A percentile compares a stretch with the other conserved stretches of the same genome.
Evolutionary conservation across 2,888 invertebrate genomes (phyloP).

Genomic region (Hecatera dysodea): DNA sequence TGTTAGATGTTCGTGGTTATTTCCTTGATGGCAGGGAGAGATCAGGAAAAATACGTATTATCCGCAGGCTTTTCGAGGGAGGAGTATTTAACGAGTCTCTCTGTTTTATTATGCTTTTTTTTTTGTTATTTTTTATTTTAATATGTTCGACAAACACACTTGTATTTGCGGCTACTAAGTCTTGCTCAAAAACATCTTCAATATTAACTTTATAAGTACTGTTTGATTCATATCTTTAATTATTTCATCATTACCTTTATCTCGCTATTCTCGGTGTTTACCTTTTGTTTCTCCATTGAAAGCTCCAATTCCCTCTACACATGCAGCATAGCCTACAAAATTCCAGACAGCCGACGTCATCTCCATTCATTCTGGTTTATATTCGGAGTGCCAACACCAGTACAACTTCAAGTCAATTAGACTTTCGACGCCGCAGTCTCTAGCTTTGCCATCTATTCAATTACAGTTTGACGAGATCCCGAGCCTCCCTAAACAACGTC

Average conservation of each 20-base stretch:
- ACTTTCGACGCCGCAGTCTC: conserved; percentile 12
- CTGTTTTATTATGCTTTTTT: conserved; percentile 17
- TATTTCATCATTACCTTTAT: neutral
- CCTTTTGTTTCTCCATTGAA: neutral
- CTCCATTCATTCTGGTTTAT: neutral
- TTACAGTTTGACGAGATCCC: conserved; percentile 18
- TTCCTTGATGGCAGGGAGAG: conserved; percentile 32
- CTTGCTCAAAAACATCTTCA: neutral
- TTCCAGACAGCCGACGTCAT: conserved; percentile 21
- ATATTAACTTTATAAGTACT: neutral
- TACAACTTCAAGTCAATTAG: conserved; percentile 47
- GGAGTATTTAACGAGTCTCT: conserved; percentile 22
- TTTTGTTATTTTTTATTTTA: conserved; percentile 14
- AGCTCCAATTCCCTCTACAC: neutral
- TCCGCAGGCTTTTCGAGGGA: conserved; percentile 13
- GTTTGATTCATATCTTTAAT: neutral
- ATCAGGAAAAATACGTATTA: conserved; percentile 20
- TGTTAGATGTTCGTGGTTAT: conserved; percentile 43
- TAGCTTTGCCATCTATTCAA: conserved; percentile 34
- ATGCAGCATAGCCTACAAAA: neutral
- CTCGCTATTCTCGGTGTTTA: neutral
- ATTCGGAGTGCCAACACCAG: conserved; percentile 25
- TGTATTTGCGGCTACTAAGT: neutral
- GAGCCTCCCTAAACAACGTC: conserved; percentile 29
- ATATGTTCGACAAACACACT: conserved; percentile 1